Evolutionary conservation across 1,140 invertebrate genomes (phyloP).

Genomic region (Micrasema minimum): DNA sequence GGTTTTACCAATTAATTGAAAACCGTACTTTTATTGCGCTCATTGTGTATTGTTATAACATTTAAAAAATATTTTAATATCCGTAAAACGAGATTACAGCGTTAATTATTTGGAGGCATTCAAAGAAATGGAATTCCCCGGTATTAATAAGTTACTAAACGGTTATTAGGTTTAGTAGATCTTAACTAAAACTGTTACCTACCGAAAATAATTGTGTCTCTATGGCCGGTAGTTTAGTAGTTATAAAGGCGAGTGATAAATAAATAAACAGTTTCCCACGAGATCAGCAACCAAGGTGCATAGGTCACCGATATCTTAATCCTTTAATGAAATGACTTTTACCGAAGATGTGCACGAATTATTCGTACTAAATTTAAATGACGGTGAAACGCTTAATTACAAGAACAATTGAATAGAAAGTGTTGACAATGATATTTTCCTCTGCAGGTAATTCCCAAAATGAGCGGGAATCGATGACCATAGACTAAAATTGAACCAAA

Average conservation of each 20-base stretch:
- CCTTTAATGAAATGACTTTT: not conserved
- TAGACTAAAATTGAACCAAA: conserved; percentile 29
- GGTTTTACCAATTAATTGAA: too few relatives aligned
- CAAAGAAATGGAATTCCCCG: too few relatives aligned
- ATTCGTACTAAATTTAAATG: conserved; percentile 3
- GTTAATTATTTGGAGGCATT: too few relatives aligned
- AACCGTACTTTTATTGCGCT: too few relatives aligned
- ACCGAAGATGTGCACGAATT: conserved; percentile 25
- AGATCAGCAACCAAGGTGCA: not conserved
- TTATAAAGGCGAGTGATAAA: not conserved
- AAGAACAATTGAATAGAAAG: conserved; percentile 23
- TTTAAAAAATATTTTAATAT: too few relatives aligned
- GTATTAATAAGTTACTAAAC: too few relatives aligned
- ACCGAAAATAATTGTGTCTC: not conserved
- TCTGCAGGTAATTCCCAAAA: conserved; percentile 28
- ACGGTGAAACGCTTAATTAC: conserved; percentile 15
- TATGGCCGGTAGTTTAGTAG: not conserved
- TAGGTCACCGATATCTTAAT: conserved; percentile 13
- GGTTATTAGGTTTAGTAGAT: too few relatives aligned
- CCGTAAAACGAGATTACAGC: too few relatives aligned
- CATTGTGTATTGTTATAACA: too few relatives aligned
- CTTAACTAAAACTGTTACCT: not conserved
- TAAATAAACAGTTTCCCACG: too few relatives aligned
- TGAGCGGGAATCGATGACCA: conserved; percentile 32
- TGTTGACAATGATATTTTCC: conserved; percentile 24